These are phyloP conservation scores for Coleophora flavipennella DNA, from an alignment of 2,888 invertebrate genomes.

Conservation along the genomic window DNA sequence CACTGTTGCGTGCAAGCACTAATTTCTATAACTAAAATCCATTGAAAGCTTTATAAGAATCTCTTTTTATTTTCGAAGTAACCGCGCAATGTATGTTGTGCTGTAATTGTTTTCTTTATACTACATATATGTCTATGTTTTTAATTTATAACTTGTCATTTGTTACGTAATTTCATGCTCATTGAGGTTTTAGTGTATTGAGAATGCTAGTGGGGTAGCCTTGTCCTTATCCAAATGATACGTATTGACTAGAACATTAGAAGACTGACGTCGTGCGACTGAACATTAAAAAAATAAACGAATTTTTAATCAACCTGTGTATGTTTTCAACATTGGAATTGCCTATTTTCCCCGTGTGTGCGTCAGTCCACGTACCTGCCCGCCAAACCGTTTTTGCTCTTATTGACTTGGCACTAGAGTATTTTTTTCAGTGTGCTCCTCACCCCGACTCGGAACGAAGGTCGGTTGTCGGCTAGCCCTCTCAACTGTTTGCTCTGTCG, in stretches of 20 bases:
- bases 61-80: too few relatives aligned
- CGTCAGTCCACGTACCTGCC: constrained; percentile 35
- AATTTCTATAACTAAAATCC: too few relatives aligned
- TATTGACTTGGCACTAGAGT: constrained; percentile 71
- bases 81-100: too few relatives aligned
- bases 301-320: constrained; percentile 18
- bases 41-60: too few relatives aligned
- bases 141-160: neutral
- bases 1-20: constrained; percentile 4
- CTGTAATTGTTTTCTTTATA: too few relatives aligned
- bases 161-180: constrained; percentile 63
- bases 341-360: constrained; percentile 8
- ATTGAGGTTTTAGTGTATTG: constrained; percentile 59
- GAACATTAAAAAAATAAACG: neutral
- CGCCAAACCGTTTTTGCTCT: constrained; percentile 61
- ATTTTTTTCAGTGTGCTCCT: constrained; percentile 72
- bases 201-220: constrained; percentile 67
- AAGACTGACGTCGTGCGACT: constrained; percentile 2
- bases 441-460: constrained; percentile 71
- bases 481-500: constrained; percentile 68
- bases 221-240: constrained; percentile 19
- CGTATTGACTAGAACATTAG: constrained; percentile 3
- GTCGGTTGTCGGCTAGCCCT: constrained; percentile 69
- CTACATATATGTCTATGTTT: too few relatives aligned
- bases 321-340: constrained; percentile 24